Percentiles rank a stretch among this genome's conserved stretches.
These are phyloP conservation scores for Erebia epiphron DNA, from an alignment of 2,888 invertebrate species.

Conservation along the genomic window DNA sequence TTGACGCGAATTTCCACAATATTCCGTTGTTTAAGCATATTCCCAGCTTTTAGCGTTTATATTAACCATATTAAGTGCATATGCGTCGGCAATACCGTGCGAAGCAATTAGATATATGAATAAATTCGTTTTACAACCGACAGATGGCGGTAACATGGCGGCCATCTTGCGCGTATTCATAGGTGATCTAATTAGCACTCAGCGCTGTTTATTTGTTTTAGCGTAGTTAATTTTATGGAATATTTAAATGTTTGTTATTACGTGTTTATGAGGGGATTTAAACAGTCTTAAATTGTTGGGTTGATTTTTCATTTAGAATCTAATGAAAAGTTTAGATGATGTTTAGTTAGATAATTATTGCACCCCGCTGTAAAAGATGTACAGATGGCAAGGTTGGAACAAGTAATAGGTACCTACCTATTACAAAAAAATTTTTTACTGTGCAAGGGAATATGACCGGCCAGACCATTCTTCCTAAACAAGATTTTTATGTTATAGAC, in stretches of 20 bases:
- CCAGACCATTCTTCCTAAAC: too few relatives aligned
- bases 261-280: background rate
- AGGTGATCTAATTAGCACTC: conserved; percentile 68
- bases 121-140: conserved; percentile 76
- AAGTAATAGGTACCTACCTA: background rate
- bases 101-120: conserved; percentile 78
- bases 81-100: conserved; percentile 67
- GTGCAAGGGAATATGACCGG: too few relatives aligned
- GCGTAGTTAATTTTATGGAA: conserved; percentile 9
- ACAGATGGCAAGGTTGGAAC: too few relatives aligned
- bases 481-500: too few relatives aligned
- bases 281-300: background rate
- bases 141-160: conserved; percentile 73
- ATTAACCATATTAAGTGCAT: conserved; percentile 78
- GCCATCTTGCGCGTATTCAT: conserved; percentile 73
- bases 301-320: conserved; percentile 10
- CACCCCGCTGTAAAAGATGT: too few relatives aligned
- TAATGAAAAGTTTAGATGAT: too few relatives aligned
- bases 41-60: conserved; percentile 68
- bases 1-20: conserved; percentile 63
- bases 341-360: too few relatives aligned
- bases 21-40: conserved; percentile 67
- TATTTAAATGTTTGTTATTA: conserved; percentile 10
- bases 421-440: background rate
- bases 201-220: conserved; percentile 17